A percentile compares a stretch with the other conserved stretches of the same genome.
These are phyloP conservation scores for Zaprionus ornatus DNA, from an alignment of 1,140 invertebrate genomes.

Conservation along the genomic window DNA sequence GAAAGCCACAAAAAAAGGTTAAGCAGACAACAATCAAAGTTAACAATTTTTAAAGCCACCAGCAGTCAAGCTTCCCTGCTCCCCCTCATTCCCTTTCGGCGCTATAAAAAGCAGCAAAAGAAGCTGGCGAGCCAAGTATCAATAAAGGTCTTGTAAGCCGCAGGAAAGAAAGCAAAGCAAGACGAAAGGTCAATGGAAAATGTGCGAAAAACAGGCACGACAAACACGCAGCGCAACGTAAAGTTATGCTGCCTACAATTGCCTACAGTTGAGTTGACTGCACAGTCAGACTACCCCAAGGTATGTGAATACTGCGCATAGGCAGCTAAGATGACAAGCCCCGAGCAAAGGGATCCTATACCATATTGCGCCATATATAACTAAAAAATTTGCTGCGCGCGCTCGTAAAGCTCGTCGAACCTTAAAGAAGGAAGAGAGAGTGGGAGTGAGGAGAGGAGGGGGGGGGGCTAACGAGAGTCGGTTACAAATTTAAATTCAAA, in stretches of 20 bases:
- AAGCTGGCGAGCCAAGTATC: slow-evolving; percentile 54
- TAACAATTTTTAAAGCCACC: slow-evolving; percentile 37
- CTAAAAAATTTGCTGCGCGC: slow-evolving; percentile 35
- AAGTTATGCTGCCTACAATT: not conserved
- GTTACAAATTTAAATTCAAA: slow-evolving; percentile 41
- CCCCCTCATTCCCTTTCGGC: not conserved
- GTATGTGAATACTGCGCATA: not conserved
- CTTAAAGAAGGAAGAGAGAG: slow-evolving; percentile 13
- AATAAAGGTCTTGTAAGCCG: slow-evolving; percentile 75
- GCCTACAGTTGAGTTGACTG: not conserved
- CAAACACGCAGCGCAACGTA: not conserved
- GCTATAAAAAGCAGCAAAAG: slow-evolving; percentile 43
- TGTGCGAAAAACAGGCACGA: slow-evolving; percentile 27
- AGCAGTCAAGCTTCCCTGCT: not conserved
- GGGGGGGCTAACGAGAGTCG: not conserved
- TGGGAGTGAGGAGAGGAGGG: not conserved
- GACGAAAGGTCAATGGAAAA: slow-evolving; percentile 59
- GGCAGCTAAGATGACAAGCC: slow-evolving; percentile 4
- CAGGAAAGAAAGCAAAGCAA: slow-evolving; percentile 40
- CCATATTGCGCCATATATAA: slow-evolving; percentile 21
- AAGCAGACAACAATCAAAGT: slow-evolving; percentile 39
- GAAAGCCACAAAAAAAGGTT: slow-evolving; percentile 20
- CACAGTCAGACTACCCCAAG: not conserved
- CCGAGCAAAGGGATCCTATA: not conserved
- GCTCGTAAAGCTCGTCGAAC: slow-evolving; percentile 41